Evolutionary conservation across 2,113 vertebrate species (phyloP), one percentile per base, ranked within the genome.

Genomic region (Greenwoodochromis staneri): DNA sequence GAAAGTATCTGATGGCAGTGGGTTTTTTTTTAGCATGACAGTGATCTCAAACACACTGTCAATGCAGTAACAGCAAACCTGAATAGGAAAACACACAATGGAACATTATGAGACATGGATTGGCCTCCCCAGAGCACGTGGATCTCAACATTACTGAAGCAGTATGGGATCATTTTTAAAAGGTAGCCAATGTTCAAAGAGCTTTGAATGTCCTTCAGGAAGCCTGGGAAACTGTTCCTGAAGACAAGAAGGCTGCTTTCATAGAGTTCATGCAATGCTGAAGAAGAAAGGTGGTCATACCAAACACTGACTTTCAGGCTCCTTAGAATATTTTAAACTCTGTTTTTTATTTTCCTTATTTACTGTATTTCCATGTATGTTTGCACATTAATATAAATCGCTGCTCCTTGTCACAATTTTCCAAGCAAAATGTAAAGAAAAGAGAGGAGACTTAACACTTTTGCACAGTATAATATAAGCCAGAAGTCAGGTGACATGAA

Each of bases 191-290:
- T 17, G 40, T 27, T 45, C 40, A 73, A 17, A 73, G 21, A 45
- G 38, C 21, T 73, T 1, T 45, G 69, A 27, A 73, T 45, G 38
- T 45, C 21, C 69, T 73, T 2, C 38, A 73, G 14, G 69, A 10
- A 73, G 13, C 13, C 8, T 2, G 13, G 2, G 4, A 5, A 45
- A 9, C 69, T 45, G 8, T 73, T 45, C 2, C 38, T 73, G 21
- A 45, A 73, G 69, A 73, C 38, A 10, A 45, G 21, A 0, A 42
- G 0, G 66, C 21, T 69, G 21, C n/a, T 24, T 24, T 73, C 8
- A 73, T 42, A 42, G 38, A 71, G 38, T 16, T 73, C 13, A 16
- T 24, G 13, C 3, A 24, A 24, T 45, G 3, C 38, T 73, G 12
- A 71, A 42, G 38, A 73, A 42, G 38, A 27, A 45, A 71, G 12